These are phyloP conservation scores for Apodemia mormo DNA, from an alignment of 2,888 invertebrate species.

Conservation along the genomic window DNA sequence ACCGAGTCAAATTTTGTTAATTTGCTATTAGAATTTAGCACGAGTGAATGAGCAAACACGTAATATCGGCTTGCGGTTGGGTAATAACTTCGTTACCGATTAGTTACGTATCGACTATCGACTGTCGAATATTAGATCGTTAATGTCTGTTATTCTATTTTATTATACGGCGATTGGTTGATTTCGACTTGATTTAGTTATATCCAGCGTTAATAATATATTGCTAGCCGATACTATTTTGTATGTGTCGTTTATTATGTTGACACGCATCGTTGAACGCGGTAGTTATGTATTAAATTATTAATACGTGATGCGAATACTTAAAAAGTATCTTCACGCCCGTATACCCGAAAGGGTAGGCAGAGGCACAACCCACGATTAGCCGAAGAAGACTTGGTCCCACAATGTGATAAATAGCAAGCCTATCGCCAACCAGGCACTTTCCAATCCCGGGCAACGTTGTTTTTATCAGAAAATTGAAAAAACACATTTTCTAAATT, in stretches of 20 bases:
- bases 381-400: too few relatives aligned
- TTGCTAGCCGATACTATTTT: background rate
- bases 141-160: conserved; percentile 2
- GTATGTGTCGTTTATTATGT: background rate
- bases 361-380: too few relatives aligned
- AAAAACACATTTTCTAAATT: too few relatives aligned
- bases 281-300: too few relatives aligned
- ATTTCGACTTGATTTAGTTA: background rate
- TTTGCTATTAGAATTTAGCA: conserved; percentile 9
- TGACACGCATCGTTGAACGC: too few relatives aligned
- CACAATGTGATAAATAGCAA: too few relatives aligned
- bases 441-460: too few relatives aligned
- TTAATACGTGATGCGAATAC: too few relatives aligned
- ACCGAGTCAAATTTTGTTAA: conserved; percentile 6
- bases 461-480: too few relatives aligned
- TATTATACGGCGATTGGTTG: conserved; percentile 5
- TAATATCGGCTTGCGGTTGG: conserved; percentile 14
- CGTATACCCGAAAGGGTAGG: too few relatives aligned
- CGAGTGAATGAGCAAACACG: conserved; percentile 7
- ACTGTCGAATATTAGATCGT: background rate
- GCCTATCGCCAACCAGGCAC: too few relatives aligned
- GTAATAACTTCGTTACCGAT: conserved; percentile 4
- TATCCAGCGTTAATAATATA: background rate
- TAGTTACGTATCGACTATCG: conserved; percentile 10
- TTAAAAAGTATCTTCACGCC: too few relatives aligned